Evolutionary conservation across 2,888 invertebrate species (phyloP), one percentile per base, ranked within the genome.

Genomic region (Xiphydria camelus): DNA sequence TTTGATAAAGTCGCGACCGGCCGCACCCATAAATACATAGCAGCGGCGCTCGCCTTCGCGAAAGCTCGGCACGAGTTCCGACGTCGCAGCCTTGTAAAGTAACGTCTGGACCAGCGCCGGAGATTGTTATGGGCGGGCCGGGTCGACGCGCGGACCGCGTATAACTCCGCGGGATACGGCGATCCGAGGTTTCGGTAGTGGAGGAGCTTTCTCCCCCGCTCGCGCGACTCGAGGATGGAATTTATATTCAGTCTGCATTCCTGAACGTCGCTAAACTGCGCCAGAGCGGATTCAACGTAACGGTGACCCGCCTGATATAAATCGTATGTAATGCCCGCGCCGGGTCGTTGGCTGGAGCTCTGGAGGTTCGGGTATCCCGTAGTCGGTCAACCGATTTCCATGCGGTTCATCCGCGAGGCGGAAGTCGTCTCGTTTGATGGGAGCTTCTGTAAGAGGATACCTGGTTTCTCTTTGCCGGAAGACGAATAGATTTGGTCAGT

Each of bases 11-110:
- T 61, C 55, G 47, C 49, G 47, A 38, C 48, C 50, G 50, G 49
- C 53, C 47, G 45, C 55, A 55, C 44, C 59, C 50, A 61, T 56
- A 62, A 63, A 63, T 63, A 59, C 62, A 60, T 61, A 64, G 58
- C 58, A 38, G 43, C n/a, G n/a, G n/a, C n/a, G n/a, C n/a, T n/a
- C n/a, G n/a, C n/a, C n/a, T n/a, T n/a, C n/a, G n/a, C n/a, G n/a
- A n/a, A n/a, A n/a, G n/a, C 38, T 43, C 20, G 26, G 10, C n/a
- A 23, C 23, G 23, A 23, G 33, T n/a, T 15, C 9, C 34, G 5
- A 18, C n/a, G 18, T 18, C n/a, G 32, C 34, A 18, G 23, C 21
- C 14, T 21, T 39, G 46, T 49, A 34, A 42, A 31, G 41, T 18
- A 9, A 19, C 31, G 37, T 40, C 23, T 23, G 33, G 36, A 33